phyloP scores from a whole-genome alignment of 1,140 invertebrate species.

The Pachypsylla venusta region DNA sequence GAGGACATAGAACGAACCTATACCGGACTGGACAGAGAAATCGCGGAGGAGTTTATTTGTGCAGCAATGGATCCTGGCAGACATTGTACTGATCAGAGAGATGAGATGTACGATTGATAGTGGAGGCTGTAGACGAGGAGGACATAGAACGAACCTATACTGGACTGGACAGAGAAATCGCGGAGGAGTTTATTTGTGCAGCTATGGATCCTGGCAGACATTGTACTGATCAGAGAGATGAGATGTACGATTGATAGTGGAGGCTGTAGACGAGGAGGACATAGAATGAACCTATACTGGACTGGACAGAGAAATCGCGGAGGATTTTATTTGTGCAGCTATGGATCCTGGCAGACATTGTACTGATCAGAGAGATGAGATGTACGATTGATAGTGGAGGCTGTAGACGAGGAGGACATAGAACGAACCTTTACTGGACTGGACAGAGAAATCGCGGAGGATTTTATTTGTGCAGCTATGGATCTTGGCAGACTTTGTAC shows the following conservation, averaged over 20 bases:
- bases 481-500: conserved; percentile 14
- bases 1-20: background rate
- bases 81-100: no score
- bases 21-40: conserved; percentile 36
- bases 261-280: conserved; percentile 24
- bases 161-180: conserved; percentile 38
- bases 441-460: conserved; percentile 40
- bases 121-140: background rate
- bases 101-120: no score
- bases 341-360: no score
- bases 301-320: conserved; percentile 39
- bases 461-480: conserved; percentile 41
- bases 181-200: conserved; percentile 41
- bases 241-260: no score
- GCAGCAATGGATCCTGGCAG: conserved; percentile 33
- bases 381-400: no score
- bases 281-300: conserved; percentile 40
- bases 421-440: conserved; percentile 26
- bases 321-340: conserved; percentile 40
- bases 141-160: background rate
- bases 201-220: conserved; percentile 30
- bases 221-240: no score
- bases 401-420: background rate
- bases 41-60: conserved; percentile 41
- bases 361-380: no score